Conservation (phyloP, 2,113 vertebrate species). For the Progne subis region DNA sequence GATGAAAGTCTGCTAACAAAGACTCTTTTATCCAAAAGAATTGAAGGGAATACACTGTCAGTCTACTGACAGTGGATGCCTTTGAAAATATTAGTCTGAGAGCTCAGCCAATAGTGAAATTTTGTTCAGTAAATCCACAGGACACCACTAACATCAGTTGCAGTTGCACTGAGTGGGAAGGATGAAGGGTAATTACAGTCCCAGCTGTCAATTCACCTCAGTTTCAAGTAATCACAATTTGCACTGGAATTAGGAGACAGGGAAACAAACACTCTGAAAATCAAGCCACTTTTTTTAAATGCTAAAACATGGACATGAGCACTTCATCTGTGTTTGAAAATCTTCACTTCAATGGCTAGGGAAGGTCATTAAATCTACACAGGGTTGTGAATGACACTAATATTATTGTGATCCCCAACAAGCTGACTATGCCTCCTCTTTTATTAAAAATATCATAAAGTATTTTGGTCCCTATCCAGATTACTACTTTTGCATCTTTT, state of each 20-base stretch:
- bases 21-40: background rate
- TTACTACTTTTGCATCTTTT: background rate
- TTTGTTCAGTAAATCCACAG: background rate
- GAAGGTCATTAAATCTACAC: background rate
- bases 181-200: slow-evolving; percentile 7
- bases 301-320: background rate
- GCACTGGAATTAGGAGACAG: background rate
- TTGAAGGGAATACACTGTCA: background rate
- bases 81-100: slow-evolving; percentile 14
- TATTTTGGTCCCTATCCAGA: background rate
- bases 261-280: background rate
- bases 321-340: slow-evolving; percentile 1
- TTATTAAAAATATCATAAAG: background rate
- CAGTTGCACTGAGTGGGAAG: background rate
- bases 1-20: background rate
- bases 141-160: background rate
- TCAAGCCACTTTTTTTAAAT: background rate
- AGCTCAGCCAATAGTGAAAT: background rate
- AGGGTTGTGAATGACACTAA: background rate
- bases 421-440: background rate
- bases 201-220: slow-evolving; percentile 6
- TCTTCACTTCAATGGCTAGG: background rate
- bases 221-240: slow-evolving; percentile 22
- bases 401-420: background rate
- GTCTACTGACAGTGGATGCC: background rate